Percentiles rank a stretch among this genome's conserved stretches.
phyloP scores from a whole-genome alignment of 2,113 vertebrate genomes.

The Numida meleagris region DNA sequence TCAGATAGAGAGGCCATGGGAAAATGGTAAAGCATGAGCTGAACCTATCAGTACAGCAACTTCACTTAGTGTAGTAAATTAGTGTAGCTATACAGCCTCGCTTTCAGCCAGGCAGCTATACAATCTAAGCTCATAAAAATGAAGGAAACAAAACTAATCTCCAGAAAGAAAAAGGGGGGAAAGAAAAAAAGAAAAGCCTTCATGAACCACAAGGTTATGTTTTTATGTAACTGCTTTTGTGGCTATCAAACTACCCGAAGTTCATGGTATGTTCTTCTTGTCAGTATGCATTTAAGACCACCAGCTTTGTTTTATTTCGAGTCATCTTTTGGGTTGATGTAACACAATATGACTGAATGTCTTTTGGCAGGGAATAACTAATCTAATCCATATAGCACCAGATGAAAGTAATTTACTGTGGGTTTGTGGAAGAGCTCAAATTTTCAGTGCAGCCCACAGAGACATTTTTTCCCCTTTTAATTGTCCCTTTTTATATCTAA shows the following conservation, averaged over 20 bases:
- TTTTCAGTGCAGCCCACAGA: neutral
- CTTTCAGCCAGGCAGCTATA: neutral
- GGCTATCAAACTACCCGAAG: neutral
- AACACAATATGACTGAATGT: neutral
- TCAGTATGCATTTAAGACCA: conserved; percentile 29
- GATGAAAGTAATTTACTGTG: conserved; percentile 36
- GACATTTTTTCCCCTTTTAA: conserved; percentile 5
- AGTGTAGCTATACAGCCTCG: neutral
- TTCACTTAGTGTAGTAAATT: neutral
- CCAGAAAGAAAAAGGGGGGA: neutral
- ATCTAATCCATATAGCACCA: conserved; percentile 9
- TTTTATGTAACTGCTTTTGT: conserved; percentile 24
- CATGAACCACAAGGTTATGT: neutral
- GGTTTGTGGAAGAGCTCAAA: neutral
- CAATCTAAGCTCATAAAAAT: neutral
- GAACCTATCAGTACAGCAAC: neutral
- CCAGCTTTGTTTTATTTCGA: conserved; percentile 50
- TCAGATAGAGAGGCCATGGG: neutral
- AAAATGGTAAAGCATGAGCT: neutral
- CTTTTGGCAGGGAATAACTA: conserved; percentile 14
- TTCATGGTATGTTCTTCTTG: neutral
- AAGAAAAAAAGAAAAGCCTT: neutral
- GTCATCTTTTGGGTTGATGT: conserved; percentile 22
- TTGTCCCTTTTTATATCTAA: conserved; percentile 23
- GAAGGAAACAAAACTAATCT: neutral